Base-by-base conservation (phyloP, 2,797 vertebrate genomes). In the Girardinus metallicus region DNA sequence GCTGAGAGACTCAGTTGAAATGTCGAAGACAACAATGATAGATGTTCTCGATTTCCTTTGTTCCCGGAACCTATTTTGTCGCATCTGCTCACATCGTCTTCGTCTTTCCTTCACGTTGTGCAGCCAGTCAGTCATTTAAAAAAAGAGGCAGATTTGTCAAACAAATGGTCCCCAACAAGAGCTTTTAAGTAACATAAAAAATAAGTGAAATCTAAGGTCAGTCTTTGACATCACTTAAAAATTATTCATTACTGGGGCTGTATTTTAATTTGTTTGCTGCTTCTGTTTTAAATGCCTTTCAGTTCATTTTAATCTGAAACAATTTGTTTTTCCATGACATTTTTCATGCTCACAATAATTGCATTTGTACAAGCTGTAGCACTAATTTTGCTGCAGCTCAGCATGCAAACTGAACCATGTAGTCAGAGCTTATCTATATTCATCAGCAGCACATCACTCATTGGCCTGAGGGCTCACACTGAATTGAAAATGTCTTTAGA, bases 401-500 rank as follows among this genome's bases (percentile, higher is more conserved):
- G 53, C 11, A 55, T 1, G 4, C 3, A 55, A n/a, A 12, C 10
- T n/a, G 53, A 55, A 55, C 53, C 53, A 57, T 26, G 26, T 55
- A 13, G 53, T 57, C 26, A 57, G 53, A 57, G 53, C 53, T n/a
- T n/a, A 55, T 55, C 11, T 55, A 1, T 29, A 12, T 55, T 12
- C 53, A 55, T 55, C 53, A 55, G 1, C 53, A 12, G 9, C 26
- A n/a, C 26, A 1, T 55, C 10, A 1, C 53, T 57, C 26, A 80
- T 86, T 86, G 78, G 86, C 89, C 93, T 46, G 60, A 74, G 87
- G 92, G 91, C 84, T 78, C 75, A 73, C 74, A 62, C 84, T 77
- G 85, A 84, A 89, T 34, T 12, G 78, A 85, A 82, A 90, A 90
- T 83, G 84, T 91, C 86, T 88, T 89, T 80, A 82, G 21, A 81